Evolutionary conservation across 2,797 vertebrate species (phyloP), one percentile per base, ranked within the genome.

Genomic region (Spizella passerina): DNA sequence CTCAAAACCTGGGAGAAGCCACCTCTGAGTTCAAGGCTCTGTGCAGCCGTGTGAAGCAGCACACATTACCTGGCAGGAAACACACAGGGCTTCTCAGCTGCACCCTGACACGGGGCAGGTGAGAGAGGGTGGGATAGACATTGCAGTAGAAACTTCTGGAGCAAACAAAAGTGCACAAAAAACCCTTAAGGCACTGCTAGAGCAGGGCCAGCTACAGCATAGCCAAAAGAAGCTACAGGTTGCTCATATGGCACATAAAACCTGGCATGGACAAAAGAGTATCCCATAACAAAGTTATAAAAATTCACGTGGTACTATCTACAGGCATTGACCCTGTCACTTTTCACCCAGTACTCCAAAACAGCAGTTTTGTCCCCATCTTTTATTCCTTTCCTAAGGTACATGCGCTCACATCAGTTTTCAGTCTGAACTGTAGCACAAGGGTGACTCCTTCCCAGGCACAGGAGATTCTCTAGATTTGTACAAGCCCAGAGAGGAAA

Each of bases 51-150:
- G 12, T 32, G 52, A 60, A 76, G 55, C 2, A 1, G 29, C 27
- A 32, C 14, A 38, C 27, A 10, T n/a, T 10, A 69, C 36, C 26
- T 46, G 39, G 14, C 23, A 69, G 53, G 8, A 88, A 68, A 52
- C 4, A 24, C 16, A 16, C 1, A 3, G 64, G 29, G 18, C 41
- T 60, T n/a, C 26, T 68, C 4, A 0, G 3, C 39, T 46, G 47
- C 26, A n/a, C 16, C 26, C 26, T 4, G 4, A 21, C 32, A 82
- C 0, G 0, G 24, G 23, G 15, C 10, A 27, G 26, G 22, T 15
- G n/a, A 34, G 39, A 59, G n/a, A 26, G 50, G 7, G 43, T 29
- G 15, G n/a, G 10, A 36, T 56, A 19, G 38, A 38, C 23, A 53
- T 23, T 7, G 13, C 0, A 0, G 10, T 4, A 9, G 12, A 82